phyloP scores from a whole-genome alignment of 2,888 invertebrate genomes.

The Polydrusus tereticollis region DNA sequence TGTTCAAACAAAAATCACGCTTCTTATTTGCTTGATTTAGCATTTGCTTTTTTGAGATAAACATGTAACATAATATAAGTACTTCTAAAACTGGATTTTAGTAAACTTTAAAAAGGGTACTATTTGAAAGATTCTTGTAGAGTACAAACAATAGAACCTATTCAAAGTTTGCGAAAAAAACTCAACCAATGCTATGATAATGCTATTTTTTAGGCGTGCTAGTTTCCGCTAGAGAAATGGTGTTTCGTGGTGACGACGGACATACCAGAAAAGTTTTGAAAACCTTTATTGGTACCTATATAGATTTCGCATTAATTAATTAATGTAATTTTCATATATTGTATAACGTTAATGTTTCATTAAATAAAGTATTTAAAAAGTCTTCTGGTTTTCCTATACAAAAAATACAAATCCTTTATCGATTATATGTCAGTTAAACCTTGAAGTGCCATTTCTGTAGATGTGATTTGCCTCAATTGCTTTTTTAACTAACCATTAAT shows the following conservation, averaged over 20 bases:
- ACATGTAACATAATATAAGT: no score
- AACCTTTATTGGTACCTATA: neutral
- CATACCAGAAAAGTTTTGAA: slow-evolving; percentile 7
- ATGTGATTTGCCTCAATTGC: slow-evolving; percentile 17
- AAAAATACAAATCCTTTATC: slow-evolving; percentile 58
- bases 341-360: slow-evolving; percentile 13
- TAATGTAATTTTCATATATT: slow-evolving; percentile 23
- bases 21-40: no score
- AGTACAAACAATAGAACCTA: no score
- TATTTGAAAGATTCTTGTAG: no score
- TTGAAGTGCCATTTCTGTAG: slow-evolving; percentile 59
- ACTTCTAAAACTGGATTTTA: no score
- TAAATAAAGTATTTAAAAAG: slow-evolving; percentile 26
- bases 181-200: neutral
- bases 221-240: slow-evolving; percentile 45
- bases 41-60: no score
- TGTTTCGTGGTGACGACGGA: slow-evolving; percentile 26
- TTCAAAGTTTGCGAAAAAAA: neutral
- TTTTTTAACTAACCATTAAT: slow-evolving; percentile 35
- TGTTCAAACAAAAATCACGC: no score
- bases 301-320: neutral
- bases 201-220: slow-evolving; percentile 39
- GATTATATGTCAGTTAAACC: slow-evolving; percentile 48
- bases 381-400: slow-evolving; percentile 2
- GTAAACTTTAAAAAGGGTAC: neutral